Base-by-base conservation (phyloP, 1,140 invertebrate species). In the Aphaenogaster ashmeadi region DNA sequence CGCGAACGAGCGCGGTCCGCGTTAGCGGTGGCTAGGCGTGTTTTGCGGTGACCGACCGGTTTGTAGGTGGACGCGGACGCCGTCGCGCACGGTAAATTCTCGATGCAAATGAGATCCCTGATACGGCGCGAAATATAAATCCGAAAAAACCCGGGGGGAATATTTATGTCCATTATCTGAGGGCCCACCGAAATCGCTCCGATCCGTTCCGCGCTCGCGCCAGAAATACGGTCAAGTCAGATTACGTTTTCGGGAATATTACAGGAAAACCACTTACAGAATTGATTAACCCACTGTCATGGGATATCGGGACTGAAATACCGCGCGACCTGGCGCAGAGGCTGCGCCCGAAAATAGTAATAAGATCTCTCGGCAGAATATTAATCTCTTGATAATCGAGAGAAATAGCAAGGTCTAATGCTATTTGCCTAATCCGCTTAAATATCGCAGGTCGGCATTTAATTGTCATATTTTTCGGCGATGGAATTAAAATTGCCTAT, bases 161-260 rank as follows among this genome's bases (percentile, higher is more conserved):
- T 95, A 95, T 95, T 95, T 95, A 95, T 95, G 93, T 91, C 92
- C 91, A 93, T 94, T 94, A 95, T 95, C 93, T 93, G 90, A 92
- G 89, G 87, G 78, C 89, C 62, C 86, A n/a, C 52, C 84, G 85
- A 88, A 91, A 90, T 62, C 85, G 71, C 56, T 18, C 13, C 88
- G 44, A 47, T 36, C 13, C 56, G 33, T 15, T 72, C 11, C 41
- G 58, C 71, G 21, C 54, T 56, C 33, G 60, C 77, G 77, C 33
- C 27, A 71, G 86, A 87, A 86, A 86, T 86, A 86, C 84, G 84
- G 84, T 79, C 75, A 78, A 79, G 84, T 79, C 75, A 54, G 84
- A 79, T 86, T 86, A 86, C 74, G 21, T 80, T 86, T 86, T 86
- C 77, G 64, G 62, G 44, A 64, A 86, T 86, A 86, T 86, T 80